These are phyloP conservation scores for Cyanoderma ruficeps DNA, from an alignment of 2,113 vertebrate genomes.

Conservation along the genomic window DNA sequence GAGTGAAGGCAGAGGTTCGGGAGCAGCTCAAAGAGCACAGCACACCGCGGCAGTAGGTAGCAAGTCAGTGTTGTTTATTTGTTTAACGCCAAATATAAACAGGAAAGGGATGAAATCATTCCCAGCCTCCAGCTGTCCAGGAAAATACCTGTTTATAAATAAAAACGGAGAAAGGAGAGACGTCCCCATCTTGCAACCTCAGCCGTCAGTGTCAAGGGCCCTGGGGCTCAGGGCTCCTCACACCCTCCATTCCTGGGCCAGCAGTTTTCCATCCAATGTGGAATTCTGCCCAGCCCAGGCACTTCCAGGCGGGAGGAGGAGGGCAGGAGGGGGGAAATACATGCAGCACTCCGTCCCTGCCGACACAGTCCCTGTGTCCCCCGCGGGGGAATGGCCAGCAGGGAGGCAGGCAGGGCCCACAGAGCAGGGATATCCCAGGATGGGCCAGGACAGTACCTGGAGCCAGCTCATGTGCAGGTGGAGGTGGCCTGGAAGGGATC, in stretches of 20 bases:
- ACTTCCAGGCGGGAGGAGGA: accelerated
- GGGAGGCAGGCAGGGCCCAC: accelerated
- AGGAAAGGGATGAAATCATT: neutral
- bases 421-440: neutral
- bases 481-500: neutral
- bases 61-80: neutral
- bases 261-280: accelerated
- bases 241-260: neutral
- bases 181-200: neutral
- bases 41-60: neutral
- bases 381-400: accelerated
- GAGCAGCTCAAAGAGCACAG: neutral
- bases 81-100: neutral
- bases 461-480: accelerated
- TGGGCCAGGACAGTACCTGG: accelerated
- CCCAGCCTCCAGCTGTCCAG: neutral
- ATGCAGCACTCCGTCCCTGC: accelerated
- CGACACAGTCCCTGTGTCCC: accelerated
- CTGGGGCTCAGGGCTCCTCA: neutral
- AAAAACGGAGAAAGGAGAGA: too few species aligned
- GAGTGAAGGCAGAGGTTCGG: accelerated
- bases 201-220: neutral
- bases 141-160: neutral
- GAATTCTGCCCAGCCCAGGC: neutral
- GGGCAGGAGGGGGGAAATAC: too few species aligned